Evolutionary conservation across 2,888 invertebrate species (phyloP).

Genomic region (Trichopria drosophilae): DNA sequence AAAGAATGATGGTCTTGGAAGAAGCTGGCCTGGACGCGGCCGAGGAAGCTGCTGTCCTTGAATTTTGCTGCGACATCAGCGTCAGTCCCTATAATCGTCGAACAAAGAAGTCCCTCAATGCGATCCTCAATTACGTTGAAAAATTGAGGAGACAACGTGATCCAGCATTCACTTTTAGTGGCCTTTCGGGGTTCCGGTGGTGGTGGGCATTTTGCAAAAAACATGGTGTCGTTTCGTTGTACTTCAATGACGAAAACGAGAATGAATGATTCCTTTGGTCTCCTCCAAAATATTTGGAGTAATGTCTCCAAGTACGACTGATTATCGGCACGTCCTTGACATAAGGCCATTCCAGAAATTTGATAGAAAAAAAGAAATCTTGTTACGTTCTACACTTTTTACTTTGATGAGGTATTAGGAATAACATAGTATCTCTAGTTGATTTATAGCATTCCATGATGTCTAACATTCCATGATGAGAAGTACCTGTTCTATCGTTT

Average conservation of each 20-base stretch:
- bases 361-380: too few relatives aligned
- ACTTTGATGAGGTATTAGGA: too few relatives aligned
- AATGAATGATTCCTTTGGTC: conserved; percentile 44
- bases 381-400: too few relatives aligned
- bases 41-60: conserved; percentile 70
- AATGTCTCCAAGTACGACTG: too few relatives aligned
- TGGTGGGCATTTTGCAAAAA: conserved; percentile 85
- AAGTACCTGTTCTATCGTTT: too few relatives aligned
- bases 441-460: too few relatives aligned
- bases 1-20: conserved; percentile 74
- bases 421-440: too few relatives aligned
- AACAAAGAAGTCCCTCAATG: conserved; percentile 69
- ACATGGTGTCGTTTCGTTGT: conserved; percentile 72
- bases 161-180: conserved; percentile 69
- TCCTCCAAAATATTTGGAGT: too few relatives aligned
- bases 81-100: conserved; percentile 72
- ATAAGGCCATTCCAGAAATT: too few relatives aligned
- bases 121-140: conserved; percentile 69
- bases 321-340: too few relatives aligned
- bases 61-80: conserved; percentile 74
- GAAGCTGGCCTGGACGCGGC: conserved; percentile 66
- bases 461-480: too few relatives aligned
- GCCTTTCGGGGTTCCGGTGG: conserved; percentile 76
- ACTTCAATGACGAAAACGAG: conserved; percentile 59
- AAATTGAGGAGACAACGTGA: conserved; percentile 65